Evolutionary conservation across 2,797 vertebrate species (phyloP).

Genomic region (Rhabdomys pumilio): DNA sequence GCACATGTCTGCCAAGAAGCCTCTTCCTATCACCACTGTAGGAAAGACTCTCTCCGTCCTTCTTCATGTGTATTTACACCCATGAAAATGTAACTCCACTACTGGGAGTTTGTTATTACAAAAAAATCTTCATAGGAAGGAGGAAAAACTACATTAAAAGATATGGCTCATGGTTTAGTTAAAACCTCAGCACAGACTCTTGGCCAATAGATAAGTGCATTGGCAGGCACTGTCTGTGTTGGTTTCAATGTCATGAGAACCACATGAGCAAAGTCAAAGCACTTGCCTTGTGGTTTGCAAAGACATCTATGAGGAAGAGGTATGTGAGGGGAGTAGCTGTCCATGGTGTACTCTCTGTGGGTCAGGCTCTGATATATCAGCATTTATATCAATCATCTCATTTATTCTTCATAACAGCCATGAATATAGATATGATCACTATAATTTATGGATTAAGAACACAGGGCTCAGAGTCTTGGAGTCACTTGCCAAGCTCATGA

Average conservation of each 20-base stretch:
- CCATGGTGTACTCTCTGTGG: not conserved
- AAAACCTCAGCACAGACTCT: not conserved
- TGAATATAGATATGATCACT: not conserved
- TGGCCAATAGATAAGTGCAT: not conserved
- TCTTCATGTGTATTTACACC: not conserved
- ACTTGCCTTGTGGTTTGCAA: not conserved
- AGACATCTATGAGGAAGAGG: not conserved
- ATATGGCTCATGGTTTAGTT: not conserved
- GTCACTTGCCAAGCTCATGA: not conserved
- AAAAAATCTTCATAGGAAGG: slow-evolving; percentile 17
- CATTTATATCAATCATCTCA: not conserved
- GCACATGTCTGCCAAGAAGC: not conserved
- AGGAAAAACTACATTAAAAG: not conserved
- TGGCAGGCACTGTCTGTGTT: not conserved
- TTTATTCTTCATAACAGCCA: not conserved
- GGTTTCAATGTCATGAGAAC: slow-evolving; percentile 16
- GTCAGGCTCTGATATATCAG: not conserved
- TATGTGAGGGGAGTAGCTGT: not conserved
- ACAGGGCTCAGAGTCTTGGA: not conserved
- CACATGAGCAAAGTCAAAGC: not conserved
- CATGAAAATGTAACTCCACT: not conserved
- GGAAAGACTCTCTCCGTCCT: not conserved
- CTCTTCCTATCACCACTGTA: not conserved
- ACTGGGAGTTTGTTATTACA: slow-evolving; percentile 1
- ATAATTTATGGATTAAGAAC: slow-evolving; percentile 13